Evolutionary conservation across 37 sponge, comb jelly and placozoan genomes (phyloP), one percentile per base, ranked within the genome.

Genomic region (Ephydatia muelleri): DNA sequence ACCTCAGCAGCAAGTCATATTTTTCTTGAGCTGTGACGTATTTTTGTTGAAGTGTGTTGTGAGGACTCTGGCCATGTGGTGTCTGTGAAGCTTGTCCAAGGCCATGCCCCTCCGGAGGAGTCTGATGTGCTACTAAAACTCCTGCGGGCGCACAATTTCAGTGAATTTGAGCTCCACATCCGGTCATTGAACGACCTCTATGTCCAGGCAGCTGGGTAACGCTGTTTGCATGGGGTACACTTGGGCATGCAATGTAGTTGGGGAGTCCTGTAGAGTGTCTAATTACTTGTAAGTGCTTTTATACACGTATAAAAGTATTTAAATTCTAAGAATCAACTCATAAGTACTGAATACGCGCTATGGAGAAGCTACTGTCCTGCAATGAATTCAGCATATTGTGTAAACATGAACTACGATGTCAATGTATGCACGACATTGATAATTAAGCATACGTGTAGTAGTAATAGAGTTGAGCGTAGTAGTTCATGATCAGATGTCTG

Each of bases 1-100:
- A 22, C 49, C 40, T 11, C 76, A 81, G 64, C 26, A 71, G 0
- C 78, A 78, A 14, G 48, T 70, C 79, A 35, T 57, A 13, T 21
- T 74, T 38, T 87, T 87, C 57, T 70, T 87, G 82, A 38, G 81
- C 35, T 76, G 77, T 81, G 88, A 81, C 67, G 88, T 68, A 25
- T 87, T 82, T 67, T 87, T 76, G 29, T 81, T 21, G 88, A 87
- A 32, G 76, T 87, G 0, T 67, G 82, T 65, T 81, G 75, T 31
- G 77, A 87, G 19, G 77, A 67, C 69, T 69, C 81, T 38, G 88
- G 82, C 5, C 67, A 67, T 13, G 70, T 87, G 26, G 68, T 68
- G 5, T 75, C 77, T 40, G 88, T 76, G 2, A 81, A 76, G 36
- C 82, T 87, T 49, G 82, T 65, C 37, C 88, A 87, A n/a, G 65